A percentile compares a stretch with the other conserved stretches of the same genome.
These are phyloP conservation scores for Symphodus melops DNA, from an alignment of 2,113 vertebrate genomes.

Conservation along the genomic window DNA sequence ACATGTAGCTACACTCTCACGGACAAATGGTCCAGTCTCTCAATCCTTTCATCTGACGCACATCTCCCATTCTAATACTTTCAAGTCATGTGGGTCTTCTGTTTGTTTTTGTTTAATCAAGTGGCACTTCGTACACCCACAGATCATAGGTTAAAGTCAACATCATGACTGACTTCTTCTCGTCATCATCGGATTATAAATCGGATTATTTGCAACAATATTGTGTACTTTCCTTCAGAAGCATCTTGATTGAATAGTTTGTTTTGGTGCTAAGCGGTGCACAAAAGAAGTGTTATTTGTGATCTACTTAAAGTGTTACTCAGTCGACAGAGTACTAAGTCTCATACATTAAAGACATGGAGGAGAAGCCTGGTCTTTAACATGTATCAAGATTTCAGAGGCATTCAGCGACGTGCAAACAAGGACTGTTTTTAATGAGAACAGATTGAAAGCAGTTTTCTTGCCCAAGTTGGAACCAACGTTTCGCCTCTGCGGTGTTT, in stretches of 20 bases:
- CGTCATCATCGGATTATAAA: neutral
- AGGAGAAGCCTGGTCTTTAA: conserved; percentile 10
- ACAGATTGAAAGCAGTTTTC: neutral
- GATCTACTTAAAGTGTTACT: conserved; percentile 15
- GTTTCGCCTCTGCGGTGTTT: neutral
- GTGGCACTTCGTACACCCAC: neutral
- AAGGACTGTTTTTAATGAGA: neutral
- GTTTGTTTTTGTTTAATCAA: conserved; percentile 35
- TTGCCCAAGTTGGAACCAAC: neutral
- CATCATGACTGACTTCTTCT: neutral
- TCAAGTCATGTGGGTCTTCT: neutral
- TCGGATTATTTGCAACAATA: conserved; percentile 3
- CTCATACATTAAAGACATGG: conserved; percentile 6
- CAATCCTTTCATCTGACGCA: conserved; percentile 29
- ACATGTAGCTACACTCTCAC: conserved; percentile 51
- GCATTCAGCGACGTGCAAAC: no score
- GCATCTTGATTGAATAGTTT: conserved; percentile 1
- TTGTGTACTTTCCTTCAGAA: neutral
- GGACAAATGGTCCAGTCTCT: conserved; percentile 17
- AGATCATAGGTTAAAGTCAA: neutral
- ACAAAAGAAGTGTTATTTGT: neutral
- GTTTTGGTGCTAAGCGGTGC: conserved; percentile 26
- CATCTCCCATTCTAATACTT: conserved; percentile 30
- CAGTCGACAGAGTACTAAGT: conserved; percentile 5
- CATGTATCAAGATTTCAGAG: neutral